Conservation (phyloP, 2,113 vertebrate genomes). For the Dicentrarchus labrax region DNA sequence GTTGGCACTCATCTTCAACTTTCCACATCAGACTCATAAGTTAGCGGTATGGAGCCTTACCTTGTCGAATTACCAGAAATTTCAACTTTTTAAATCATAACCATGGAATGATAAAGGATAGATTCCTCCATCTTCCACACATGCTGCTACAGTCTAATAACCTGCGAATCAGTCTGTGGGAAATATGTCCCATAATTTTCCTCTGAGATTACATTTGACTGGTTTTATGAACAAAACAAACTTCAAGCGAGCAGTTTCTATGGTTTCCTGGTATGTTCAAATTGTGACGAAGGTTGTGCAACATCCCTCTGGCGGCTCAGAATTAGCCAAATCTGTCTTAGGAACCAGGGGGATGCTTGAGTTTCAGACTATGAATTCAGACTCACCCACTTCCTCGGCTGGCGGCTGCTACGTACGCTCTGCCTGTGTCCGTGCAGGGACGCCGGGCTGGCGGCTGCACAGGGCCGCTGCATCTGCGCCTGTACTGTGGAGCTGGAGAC, state of each 20-base stretch:
- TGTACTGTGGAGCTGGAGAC: slow-evolving; percentile 48
- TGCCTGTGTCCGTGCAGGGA: slow-evolving; percentile 32
- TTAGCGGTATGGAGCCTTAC: not conserved
- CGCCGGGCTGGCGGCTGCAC: slow-evolving; percentile 11
- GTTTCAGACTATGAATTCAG: not conserved
- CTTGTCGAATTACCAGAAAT: not conserved
- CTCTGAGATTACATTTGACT: not conserved
- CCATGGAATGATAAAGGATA: not conserved
- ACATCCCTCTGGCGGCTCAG: not conserved
- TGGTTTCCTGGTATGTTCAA: not conserved
- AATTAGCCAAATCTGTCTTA: slow-evolving; percentile 9
- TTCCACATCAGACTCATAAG: not conserved
- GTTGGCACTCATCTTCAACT: not conserved
- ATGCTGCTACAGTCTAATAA: not conserved
- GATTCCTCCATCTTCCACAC: not conserved
- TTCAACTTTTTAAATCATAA: not conserved
- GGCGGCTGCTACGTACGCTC: slow-evolving; percentile 36
- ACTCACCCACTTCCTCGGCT: slow-evolving; percentile 83
- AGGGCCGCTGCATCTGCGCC: slow-evolving; percentile 38
- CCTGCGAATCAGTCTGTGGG: not conserved
- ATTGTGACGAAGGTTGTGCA: not conserved
- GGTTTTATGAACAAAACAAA: not conserved
- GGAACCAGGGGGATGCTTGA: not conserved
- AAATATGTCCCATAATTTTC: not conserved
- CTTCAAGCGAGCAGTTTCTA: too few species aligned